These are phyloP conservation scores for Oryctes rhinoceros DNA, from an alignment of 1,140 invertebrate genomes.

Conservation along the genomic window DNA sequence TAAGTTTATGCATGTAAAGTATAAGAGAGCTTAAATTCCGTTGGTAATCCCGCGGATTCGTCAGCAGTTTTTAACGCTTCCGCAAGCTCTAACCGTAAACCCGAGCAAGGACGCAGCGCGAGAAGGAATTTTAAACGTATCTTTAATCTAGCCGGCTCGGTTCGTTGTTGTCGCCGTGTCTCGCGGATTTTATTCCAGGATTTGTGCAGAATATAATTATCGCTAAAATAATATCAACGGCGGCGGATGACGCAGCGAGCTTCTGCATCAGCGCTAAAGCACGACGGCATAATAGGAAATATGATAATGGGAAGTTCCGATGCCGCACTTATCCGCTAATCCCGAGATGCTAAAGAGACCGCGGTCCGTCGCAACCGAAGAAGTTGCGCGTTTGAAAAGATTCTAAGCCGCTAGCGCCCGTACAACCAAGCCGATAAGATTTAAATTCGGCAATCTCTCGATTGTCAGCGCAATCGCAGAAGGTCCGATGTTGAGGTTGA, in stretches of 20 bases:
- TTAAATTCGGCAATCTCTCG: too few species aligned
- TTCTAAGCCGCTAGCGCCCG: too few species aligned
- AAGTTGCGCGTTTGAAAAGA: too few species aligned
- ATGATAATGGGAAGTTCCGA: slow-evolving; percentile 7
- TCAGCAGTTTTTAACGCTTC: slow-evolving; percentile 14
- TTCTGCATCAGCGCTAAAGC: background rate
- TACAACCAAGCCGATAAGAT: too few species aligned
- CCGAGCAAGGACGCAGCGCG: background rate
- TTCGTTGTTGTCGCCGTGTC: background rate
- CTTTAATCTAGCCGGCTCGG: background rate
- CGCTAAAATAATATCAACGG: slow-evolving; percentile 9
- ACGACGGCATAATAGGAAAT: background rate
- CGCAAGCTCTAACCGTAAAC: background rate
- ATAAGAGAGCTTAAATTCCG: background rate
- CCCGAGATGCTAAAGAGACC: background rate
- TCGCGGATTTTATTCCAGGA: slow-evolving; percentile 2
- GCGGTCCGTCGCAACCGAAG: background rate
- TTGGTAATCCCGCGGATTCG: slow-evolving; percentile 3
- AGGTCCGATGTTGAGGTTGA: too few species aligned
- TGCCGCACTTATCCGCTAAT: background rate
- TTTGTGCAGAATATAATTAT: background rate
- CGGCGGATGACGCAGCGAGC: background rate
- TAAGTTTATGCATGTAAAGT: background rate
- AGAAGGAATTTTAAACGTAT: slow-evolving; percentile 7
- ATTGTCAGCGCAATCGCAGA: too few species aligned